These are phyloP conservation scores for Zaprionus lineosus DNA, from an alignment of 2,888 invertebrate genomes.

Conservation along the genomic window DNA sequence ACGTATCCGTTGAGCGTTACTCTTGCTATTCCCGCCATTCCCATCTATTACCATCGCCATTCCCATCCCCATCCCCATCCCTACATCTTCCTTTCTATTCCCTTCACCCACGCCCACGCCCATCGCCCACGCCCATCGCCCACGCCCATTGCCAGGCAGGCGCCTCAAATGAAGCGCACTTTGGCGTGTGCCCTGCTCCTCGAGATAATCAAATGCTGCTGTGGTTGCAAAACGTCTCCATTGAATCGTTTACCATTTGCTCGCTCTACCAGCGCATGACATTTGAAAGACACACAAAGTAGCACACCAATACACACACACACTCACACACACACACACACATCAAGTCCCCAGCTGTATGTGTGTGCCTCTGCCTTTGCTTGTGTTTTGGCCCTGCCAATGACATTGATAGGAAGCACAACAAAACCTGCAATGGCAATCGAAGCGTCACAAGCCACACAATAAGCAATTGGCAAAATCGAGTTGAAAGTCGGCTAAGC, in stretches of 20 bases:
- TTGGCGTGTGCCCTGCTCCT: slow-evolving; percentile 59
- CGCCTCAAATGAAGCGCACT: slow-evolving; percentile 71
- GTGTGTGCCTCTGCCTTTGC: slow-evolving; percentile 20
- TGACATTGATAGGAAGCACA: slow-evolving; percentile 65
- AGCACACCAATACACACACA: slow-evolving; percentile 16
- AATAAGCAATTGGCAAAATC: slow-evolving; percentile 43
- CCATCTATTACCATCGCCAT: too few species aligned
- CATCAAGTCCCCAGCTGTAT: background rate
- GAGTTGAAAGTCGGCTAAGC: slow-evolving; percentile 33
- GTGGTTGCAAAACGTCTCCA: slow-evolving; percentile 55
- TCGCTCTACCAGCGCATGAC: slow-evolving; percentile 74
- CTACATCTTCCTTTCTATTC: too few species aligned
- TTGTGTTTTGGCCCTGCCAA: slow-evolving; percentile 37
- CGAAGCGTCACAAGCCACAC: slow-evolving; percentile 53
- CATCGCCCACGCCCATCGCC: too few species aligned
- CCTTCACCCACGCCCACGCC: too few species aligned
- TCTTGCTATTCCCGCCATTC: too few species aligned
- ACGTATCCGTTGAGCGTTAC: slow-evolving; percentile 63
- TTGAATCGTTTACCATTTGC: slow-evolving; percentile 68
- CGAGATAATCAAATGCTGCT: slow-evolving; percentile 70
- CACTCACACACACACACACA: slow-evolving; percentile 1
- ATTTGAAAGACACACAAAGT: slow-evolving; percentile 58
- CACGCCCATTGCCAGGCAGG: slow-evolving; percentile 30
- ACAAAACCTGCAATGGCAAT: slow-evolving; percentile 32
- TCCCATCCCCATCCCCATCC: too few species aligned